Evolutionary conservation across 2,113 vertebrate genomes (phyloP), one percentile per base, ranked within the genome.

Genomic region (Ciconia boyciana): DNA sequence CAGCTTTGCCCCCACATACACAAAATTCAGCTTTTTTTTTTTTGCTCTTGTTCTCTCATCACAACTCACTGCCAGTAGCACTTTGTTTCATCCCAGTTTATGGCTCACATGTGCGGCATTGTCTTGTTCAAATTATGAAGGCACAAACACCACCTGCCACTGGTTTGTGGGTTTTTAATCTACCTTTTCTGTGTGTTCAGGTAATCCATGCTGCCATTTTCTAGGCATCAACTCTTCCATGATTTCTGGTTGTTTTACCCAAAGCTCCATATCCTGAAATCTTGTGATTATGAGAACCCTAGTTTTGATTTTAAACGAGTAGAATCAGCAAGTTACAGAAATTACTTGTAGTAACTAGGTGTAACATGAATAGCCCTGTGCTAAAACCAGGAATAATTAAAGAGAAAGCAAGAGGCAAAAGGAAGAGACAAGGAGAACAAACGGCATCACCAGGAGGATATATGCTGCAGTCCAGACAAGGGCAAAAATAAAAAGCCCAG

Each of bases 81-180:
- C 21, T 87, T 92, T 46, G 6, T 89, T 83, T 72, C 77, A 69
- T 68, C 52, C 36, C 36, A 85, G 78, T 96, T 93, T 78, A 61
- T 62, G 78, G 71, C 39, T 94, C 68, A 78, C 84, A 86, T 49
- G 71, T 66, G 58, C 70, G 83, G 78, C 66, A 74, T 49, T 94
- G 70, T 89, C 49, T 76, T 87, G 32, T 64, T 81, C 43, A 82
- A 71, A 83, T 93, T 21, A 92, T 46, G 75, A 92, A 54, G 51
- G 62, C 78, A 90, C 62, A 83, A 94, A n/a, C 82, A 83, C 79
- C 90, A 88, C 96, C 85, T 96, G 92, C 87, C 71, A 83, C 78
- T 88, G 82, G 66, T 46, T 65, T 83, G 34, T 70, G 80, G 28
- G 43, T 4, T 81, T 89, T 57, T 87, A 90, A 77, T 90, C 78